Evolutionary conservation across 2,113 vertebrate species (phyloP).

Genomic region (Riparia riparia): DNA sequence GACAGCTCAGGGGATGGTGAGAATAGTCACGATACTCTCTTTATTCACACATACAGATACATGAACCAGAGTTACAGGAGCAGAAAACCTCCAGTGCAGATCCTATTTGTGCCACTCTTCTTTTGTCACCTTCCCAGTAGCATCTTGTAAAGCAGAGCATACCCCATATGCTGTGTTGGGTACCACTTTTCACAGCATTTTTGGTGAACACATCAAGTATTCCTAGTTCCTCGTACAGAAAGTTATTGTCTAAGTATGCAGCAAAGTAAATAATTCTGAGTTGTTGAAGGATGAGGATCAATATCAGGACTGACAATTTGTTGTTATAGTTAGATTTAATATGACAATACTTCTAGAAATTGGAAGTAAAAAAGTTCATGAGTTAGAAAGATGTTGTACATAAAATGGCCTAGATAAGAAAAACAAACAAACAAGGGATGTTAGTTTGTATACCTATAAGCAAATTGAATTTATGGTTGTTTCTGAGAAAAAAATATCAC

Average conservation of each 20-base stretch:
- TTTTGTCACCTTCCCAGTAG: not conserved
- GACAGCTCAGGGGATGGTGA: not conserved
- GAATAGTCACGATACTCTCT: not conserved
- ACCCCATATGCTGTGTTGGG: not conserved
- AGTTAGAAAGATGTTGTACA: not conserved
- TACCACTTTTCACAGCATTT: not conserved
- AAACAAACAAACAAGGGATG: not conserved
- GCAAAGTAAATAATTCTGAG: not conserved
- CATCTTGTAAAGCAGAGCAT: rapidly evolving
- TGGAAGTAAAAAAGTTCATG: not conserved
- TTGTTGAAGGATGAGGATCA: not conserved
- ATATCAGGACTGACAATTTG: not conserved
- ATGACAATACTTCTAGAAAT: not conserved
- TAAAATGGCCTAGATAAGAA: not conserved
- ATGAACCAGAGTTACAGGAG: not conserved
- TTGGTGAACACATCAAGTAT: not conserved
- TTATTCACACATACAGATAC: not conserved
- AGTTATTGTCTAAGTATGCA: not conserved
- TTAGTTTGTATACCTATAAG: not conserved
- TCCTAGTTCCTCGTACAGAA: not conserved
- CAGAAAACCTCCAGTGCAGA: not conserved
- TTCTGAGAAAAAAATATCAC: not conserved
- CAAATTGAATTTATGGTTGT: not conserved
- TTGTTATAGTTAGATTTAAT: not conserved
- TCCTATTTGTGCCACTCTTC: not conserved